Base-by-base conservation (phyloP, 2,797 vertebrate genomes). In the Argentina silus region DNA sequence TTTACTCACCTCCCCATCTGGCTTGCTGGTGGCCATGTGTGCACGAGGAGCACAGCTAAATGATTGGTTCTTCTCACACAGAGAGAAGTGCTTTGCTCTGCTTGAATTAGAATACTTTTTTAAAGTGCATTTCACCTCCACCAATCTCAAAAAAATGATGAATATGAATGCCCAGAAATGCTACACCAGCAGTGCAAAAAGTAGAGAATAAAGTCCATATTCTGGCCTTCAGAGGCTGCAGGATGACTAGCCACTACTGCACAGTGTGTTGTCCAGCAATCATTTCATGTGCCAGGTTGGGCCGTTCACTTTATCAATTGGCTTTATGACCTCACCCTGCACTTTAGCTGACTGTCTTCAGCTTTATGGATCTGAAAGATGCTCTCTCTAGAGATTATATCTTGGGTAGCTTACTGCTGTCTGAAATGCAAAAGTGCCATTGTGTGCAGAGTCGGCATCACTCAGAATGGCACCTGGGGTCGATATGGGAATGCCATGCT, bases 281-380 rank as follows among this genome's bases (percentile, higher is more conserved):
- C 51, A 12, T 60, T 27, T 60, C 6, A 6, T 27, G 4, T 15
- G 59, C 59, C 36, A 27, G 11, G 27, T 61, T 15, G 11, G 6
- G 6, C 14, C 36, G 27, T 61, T 15, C 59, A 15, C 1, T 61
- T 42, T 61, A 0, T 5, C 27, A 61, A 61, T 14, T 0, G 59
- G 36, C 12, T 36, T 36, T 61, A 60, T 60, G 6, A 36, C 59
- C 36, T 61, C 1, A 61, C 36, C 21, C 10, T 61, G 47, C 76
- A 43, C 7, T 79, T 70, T 50, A 9, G 4, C 21, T 65, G 27
- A 17, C 51, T 17, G n/a, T 8, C 45, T 69, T 47, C 43, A 64
- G 36, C 67, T 48, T 57, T 70, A 62, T 67, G n/a, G 67, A 60
- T 43, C 21, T 70, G 69, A 73, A 23, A 42, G 51, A 3, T 45